Conservation (phyloP, 2,797 vertebrate genomes). For the Euphonia xanthogaster region DNA sequence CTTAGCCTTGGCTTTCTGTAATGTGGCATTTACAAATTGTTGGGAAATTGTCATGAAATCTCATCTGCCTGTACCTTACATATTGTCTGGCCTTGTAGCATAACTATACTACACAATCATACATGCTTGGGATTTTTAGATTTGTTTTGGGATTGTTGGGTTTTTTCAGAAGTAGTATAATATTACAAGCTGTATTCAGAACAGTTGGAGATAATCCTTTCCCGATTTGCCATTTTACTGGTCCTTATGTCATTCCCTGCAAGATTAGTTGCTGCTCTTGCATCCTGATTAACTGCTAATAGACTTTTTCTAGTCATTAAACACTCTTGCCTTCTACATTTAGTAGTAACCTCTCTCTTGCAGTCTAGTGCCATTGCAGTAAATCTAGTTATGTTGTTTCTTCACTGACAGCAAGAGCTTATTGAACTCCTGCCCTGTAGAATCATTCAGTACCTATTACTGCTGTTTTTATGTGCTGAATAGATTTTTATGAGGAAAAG, state of each 20-base stretch:
- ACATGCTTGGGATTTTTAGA: neutral
- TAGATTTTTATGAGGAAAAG: neutral
- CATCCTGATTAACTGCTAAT: neutral
- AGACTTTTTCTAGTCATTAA: neutral
- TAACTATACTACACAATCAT: rapidly evolving
- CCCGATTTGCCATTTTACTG: neutral
- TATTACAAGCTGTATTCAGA: neutral
- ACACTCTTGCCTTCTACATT: neutral
- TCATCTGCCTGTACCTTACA: neutral
- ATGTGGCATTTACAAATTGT: neutral
- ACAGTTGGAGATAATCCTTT: neutral
- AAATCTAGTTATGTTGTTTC: neutral
- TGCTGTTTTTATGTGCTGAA: neutral
- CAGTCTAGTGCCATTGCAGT: neutral
- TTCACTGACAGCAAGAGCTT: neutral
- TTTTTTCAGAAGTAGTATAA: neutral
- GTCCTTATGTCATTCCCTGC: neutral
- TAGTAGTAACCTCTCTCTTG: neutral
- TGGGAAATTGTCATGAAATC: neutral
- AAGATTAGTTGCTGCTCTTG: neutral
- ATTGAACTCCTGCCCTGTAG: neutral
- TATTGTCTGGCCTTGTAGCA: neutral
- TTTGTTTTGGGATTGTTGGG: neutral
- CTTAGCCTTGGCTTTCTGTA: neutral
- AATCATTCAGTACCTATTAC: neutral